These are phyloP conservation scores for Panzeria rudis DNA, from an alignment of 2,888 invertebrate species.

Conservation along the genomic window DNA sequence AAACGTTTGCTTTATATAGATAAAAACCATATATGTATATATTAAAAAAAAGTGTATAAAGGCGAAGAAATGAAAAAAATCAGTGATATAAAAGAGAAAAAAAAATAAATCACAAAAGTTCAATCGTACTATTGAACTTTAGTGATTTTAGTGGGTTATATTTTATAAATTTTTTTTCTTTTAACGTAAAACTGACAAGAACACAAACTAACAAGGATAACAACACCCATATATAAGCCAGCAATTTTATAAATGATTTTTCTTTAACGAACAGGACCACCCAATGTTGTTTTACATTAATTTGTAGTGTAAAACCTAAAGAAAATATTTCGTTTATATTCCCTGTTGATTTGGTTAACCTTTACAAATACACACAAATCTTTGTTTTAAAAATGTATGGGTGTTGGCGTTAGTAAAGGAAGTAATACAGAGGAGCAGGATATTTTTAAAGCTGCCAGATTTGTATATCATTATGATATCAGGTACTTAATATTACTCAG, in stretches of 20 bases:
- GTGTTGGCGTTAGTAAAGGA: too few species aligned
- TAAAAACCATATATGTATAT: too few species aligned
- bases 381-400: neutral
- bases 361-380: neutral
- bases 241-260: conserved; percentile 2
- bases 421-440: too few species aligned
- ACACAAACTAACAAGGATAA: neutral
- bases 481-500: too few species aligned
- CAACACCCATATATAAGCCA: neutral
- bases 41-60: too few species aligned
- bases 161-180: neutral
- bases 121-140: too few species aligned
- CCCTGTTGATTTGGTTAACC: neutral
- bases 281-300: conserved; percentile 23
- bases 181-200: neutral
- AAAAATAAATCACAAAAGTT: neutral
- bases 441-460: too few species aligned
- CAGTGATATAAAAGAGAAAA: conserved; percentile 4
- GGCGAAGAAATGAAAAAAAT: too few species aligned
- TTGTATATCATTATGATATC: too few species aligned
- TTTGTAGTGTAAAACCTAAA: neutral
- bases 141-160: neutral
- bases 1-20: too few species aligned
- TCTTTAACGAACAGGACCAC: conserved; percentile 16
- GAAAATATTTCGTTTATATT: neutral